phyloP scores from a whole-genome alignment of 2,888 invertebrate genomes.

The Cacoxenus indagator region DNA sequence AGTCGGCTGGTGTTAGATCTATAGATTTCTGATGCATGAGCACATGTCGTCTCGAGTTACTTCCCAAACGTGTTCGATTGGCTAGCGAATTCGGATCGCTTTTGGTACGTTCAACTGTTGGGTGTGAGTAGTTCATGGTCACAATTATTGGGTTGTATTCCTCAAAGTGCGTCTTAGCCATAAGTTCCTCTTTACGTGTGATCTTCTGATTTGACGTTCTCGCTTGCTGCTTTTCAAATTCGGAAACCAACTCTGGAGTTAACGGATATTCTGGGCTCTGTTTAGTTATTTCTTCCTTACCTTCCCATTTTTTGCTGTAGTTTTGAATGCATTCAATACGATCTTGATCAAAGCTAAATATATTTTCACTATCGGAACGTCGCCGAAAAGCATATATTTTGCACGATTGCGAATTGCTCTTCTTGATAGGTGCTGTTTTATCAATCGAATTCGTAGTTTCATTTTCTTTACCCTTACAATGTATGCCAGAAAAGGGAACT shows the following conservation, averaged over 20 bases:
- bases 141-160: constrained; percentile 80
- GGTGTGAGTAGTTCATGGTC: constrained; percentile 76
- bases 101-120: constrained; percentile 86
- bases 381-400: constrained; percentile 73
- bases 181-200: constrained; percentile 76
- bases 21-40: constrained; percentile 89
- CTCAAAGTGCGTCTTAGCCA: constrained; percentile 78
- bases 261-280: constrained; percentile 73
- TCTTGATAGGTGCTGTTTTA: constrained; percentile 55
- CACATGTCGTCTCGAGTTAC: constrained; percentile 82
- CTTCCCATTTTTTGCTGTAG: constrained; percentile 67
- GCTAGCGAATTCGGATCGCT: constrained; percentile 88
- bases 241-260: constrained; percentile 75
- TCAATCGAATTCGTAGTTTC: constrained; percentile 67
- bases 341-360: constrained; percentile 83
- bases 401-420: constrained; percentile 62
- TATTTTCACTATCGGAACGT: constrained; percentile 78
- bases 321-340: constrained; percentile 81
- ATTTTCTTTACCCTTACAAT: constrained; percentile 62
- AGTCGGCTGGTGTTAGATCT: constrained; percentile 86
- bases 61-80: constrained; percentile 79
- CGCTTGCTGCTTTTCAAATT: constrained; percentile 74
- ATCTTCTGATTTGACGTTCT: constrained; percentile 71
- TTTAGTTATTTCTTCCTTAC: constrained; percentile 73
- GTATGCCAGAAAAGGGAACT: constrained; percentile 55